Evolutionary conservation across 2,888 invertebrate genomes (phyloP).

Genomic region (Tricholauxania praeusta): DNA sequence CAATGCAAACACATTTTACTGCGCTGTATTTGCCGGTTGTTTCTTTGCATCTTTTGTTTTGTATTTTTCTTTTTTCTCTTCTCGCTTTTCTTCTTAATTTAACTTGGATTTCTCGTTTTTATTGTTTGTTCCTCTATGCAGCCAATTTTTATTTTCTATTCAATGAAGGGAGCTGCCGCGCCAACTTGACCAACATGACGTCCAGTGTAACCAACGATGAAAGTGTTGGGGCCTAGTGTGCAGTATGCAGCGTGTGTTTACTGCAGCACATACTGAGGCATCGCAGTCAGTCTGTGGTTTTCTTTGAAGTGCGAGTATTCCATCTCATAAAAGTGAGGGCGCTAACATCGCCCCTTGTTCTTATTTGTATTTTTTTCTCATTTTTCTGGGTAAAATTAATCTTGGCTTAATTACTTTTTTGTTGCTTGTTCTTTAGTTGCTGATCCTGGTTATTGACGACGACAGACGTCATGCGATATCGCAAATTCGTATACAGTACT

Average conservation of each 20-base stretch:
- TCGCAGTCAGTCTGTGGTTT: slow-evolving; percentile 1
- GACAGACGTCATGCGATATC: neutral
- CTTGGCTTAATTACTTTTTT: slow-evolving; percentile 61
- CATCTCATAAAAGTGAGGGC: slow-evolving; percentile 13
- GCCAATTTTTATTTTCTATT: neutral
- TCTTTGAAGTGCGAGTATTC: slow-evolving; percentile 6
- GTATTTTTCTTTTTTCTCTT: neutral
- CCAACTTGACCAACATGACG: slow-evolving; percentile 64
- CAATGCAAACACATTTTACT: slow-evolving; percentile 31
- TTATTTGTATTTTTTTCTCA: neutral
- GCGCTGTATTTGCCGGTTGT: slow-evolving; percentile 6
- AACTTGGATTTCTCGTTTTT: slow-evolving; percentile 6
- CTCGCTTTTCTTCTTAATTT: neutral
- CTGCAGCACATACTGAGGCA: neutral
- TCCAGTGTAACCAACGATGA: slow-evolving; percentile 24
- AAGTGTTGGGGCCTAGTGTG: slow-evolving; percentile 5
- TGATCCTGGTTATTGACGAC: slow-evolving; percentile 12
- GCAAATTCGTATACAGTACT: too few species aligned
- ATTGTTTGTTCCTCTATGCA: neutral
- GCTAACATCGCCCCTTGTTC: neutral
- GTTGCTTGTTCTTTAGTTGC: neutral
- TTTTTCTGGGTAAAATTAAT: slow-evolving; percentile 50
- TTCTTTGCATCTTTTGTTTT: slow-evolving; percentile 29
- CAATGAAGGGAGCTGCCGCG: slow-evolving; percentile 40
- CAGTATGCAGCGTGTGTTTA: neutral